These are phyloP conservation scores for Acrobasis repandana DNA, from an alignment of 2,888 invertebrate genomes.

Conservation along the genomic window DNA sequence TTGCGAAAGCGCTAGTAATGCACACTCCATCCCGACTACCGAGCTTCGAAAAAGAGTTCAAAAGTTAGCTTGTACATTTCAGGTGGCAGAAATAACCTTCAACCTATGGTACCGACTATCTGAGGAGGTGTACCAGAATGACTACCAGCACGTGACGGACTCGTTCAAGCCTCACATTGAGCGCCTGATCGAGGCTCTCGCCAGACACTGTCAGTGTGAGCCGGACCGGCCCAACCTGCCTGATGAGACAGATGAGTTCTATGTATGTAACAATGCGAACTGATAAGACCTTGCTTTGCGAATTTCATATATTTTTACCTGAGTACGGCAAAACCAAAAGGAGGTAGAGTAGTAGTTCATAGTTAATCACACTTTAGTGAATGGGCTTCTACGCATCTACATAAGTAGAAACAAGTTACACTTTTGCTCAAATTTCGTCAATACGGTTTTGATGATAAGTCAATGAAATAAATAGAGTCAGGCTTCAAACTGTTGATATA, in stretches of 20 bases:
- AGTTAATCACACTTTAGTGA: no score
- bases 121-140: slow-evolving; percentile 95
- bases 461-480: no score
- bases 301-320: not conserved
- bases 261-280: slow-evolving; percentile 62
- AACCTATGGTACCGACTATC: slow-evolving; percentile 98
- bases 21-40: no score
- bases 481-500: no score
- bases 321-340: no score
- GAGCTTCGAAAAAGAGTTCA: slow-evolving; percentile 16
- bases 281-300: not conserved
- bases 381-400: no score
- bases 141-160: slow-evolving; percentile 90
- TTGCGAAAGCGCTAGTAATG: no score
- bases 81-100: slow-evolving; percentile 94
- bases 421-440: no score
- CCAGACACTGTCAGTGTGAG: slow-evolving; percentile 97
- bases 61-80: slow-evolving; percentile 20
- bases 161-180: slow-evolving; percentile 96
- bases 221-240: slow-evolving; percentile 95
- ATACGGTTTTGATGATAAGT: no score
- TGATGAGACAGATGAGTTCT: slow-evolving; percentile 92
- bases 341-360: no score
- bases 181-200: slow-evolving; percentile 93
- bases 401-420: no score